These are phyloP conservation scores for Capreolus pygargus DNA, from an alignment of 2,113 vertebrate genomes.

Conservation along the genomic window DNA sequence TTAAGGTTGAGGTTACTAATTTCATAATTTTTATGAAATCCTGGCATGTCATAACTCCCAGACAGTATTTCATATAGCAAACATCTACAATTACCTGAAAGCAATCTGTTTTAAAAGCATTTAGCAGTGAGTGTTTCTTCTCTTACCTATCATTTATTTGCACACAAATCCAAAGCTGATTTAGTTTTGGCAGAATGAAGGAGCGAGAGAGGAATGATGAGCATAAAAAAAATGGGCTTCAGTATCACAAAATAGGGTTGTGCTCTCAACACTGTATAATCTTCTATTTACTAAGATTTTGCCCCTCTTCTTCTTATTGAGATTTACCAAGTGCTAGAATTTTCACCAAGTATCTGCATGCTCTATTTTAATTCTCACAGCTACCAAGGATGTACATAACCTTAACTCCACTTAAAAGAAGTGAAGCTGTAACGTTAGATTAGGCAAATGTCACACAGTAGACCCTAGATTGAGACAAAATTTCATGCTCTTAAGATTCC, in stretches of 20 bases:
- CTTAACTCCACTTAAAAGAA: not conserved
- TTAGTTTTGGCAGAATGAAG: not conserved
- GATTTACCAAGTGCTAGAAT: not conserved
- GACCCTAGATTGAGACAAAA: not conserved
- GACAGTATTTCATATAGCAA: not conserved
- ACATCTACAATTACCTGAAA: not conserved
- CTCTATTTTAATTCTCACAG: not conserved
- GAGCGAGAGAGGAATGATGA: not conserved
- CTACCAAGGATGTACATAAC: not conserved
- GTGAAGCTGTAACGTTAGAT: not conserved
- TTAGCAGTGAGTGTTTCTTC: not conserved
- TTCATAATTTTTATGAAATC: not conserved
- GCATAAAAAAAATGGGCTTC: not conserved
- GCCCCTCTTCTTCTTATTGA: not conserved
- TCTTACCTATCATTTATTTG: not conserved
- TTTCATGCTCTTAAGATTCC: not conserved
- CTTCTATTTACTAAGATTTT: not conserved
- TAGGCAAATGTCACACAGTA: not conserved
- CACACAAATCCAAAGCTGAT: not conserved
- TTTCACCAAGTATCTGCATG: not conserved
- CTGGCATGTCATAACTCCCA: not conserved
- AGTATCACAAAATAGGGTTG: not conserved
- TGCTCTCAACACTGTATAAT: not conserved
- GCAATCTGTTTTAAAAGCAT: not conserved
- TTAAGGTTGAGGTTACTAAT: not conserved